Base-by-base conservation (phyloP, 1,140 invertebrate species). In the Leguminivora glycinivorella region DNA sequence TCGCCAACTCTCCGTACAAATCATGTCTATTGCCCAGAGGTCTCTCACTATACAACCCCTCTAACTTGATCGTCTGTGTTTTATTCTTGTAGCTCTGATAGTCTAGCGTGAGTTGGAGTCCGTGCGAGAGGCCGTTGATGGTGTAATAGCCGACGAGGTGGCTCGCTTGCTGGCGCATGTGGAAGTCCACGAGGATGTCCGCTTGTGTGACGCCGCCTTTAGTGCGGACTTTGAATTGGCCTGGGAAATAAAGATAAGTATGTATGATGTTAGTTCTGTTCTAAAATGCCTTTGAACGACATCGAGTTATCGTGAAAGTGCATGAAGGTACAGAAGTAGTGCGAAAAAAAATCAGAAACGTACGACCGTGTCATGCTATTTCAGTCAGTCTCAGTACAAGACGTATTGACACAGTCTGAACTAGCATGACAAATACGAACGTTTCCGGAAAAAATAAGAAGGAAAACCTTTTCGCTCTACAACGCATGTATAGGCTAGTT, bases 181-280 rank as follows among this genome's bases (percentile, higher is more conserved):
- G 92, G 73, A 96, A 95, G 74, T 94, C 93, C 10, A 95, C 81
- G 47, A 94, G 91, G 4, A 96, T 93, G 68, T 95, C 94, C 76
- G 94, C 95, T 78, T 96, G 95, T 1, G 94, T 94, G 19, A 95
- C 92, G 9, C 94, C 94, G 72, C 93, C 94, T 89, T 96, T 96
- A 5, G 83, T 70, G 80, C 89, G 89, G 1, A 89, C 86, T 83
- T 91, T 89, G 26, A 89, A 56, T 17, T 76, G 81, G 26, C 89
- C 89, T 89, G 75, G 17, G 77, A 78, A 14, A 67, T 9, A 68
- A 60, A 60, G 43, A 43, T n/a, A n/a, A n/a, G n/a, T n/a, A n/a
- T n/a, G n/a, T 43, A 4, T 10, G 0, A 31, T 31, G 2, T 34
- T 10, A 34, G 34, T 34, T 34, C 34, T 34, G 34, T 10, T 34